Conservation (phyloP, 1,140 invertebrate species). For the Chironomus tepperi region DNA sequence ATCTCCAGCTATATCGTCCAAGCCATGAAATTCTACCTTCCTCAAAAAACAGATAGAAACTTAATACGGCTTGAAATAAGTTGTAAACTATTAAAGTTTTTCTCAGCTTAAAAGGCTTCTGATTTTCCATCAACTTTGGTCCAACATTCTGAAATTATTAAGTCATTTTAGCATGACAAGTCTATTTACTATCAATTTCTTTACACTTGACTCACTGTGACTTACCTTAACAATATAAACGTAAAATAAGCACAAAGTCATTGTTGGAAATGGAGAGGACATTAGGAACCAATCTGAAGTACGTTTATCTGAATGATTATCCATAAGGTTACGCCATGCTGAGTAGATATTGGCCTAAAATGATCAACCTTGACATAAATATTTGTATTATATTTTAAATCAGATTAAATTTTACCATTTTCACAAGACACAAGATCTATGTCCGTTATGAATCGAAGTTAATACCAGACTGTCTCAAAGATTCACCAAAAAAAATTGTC, state of each 20-base stretch:
- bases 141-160: slow-evolving; percentile 54
- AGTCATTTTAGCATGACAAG: background rate
- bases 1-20: slow-evolving; percentile 70
- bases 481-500: no score
- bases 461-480: no score
- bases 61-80: slow-evolving; percentile 74
- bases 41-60: slow-evolving; percentile 73
- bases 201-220: no score
- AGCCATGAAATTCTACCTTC: slow-evolving; percentile 57
- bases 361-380: no score
- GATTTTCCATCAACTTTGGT: slow-evolving; percentile 80
- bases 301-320: slow-evolving; percentile 66
- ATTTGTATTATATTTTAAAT: no score
- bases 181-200: no score
- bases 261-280: slow-evolving; percentile 71
- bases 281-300: slow-evolving; percentile 77
- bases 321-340: slow-evolving; percentile 57
- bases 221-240: slow-evolving; percentile 66
- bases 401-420: no score
- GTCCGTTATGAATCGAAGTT: no score
- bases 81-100: slow-evolving; percentile 78
- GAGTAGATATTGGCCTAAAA: slow-evolving; percentile 35
- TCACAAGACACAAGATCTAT: no score
- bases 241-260: slow-evolving; percentile 65
- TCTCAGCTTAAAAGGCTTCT: slow-evolving; percentile 75